A percentile compares a stretch with the other conserved stretches of the same genome.
These are phyloP conservation scores for Dugesia japonica DNA, from an alignment of 2,888 invertebrate genomes.

Conservation along the genomic window DNA sequence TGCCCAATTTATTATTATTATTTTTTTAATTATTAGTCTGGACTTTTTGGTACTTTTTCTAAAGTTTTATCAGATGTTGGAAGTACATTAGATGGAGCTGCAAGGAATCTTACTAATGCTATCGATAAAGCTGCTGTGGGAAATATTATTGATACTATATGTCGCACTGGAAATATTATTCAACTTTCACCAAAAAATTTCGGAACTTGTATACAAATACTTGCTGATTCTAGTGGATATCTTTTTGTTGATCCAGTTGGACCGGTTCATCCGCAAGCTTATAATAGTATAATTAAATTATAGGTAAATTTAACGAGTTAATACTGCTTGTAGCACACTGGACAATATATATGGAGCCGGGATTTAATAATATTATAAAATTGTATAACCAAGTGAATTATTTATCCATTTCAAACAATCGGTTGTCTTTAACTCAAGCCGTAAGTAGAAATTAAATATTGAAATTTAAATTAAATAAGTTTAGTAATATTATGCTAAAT, in stretches of 20 bases:
- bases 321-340: no score
- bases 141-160: neutral
- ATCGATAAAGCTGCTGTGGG: neutral
- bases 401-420: no score
- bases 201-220: neutral
- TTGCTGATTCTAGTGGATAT: neutral
- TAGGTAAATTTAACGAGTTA: no score
- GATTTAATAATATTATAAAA: no score
- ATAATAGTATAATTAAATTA: neutral
- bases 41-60: neutral
- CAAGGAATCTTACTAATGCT: neutral
- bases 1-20: no score
- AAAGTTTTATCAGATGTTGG: neutral
- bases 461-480: no score
- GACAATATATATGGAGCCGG: no score
- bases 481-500: no score
- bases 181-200: constrained; percentile 14
- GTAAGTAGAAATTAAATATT: no score
- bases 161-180: neutral
- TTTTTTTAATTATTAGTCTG: neutral
- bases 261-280: neutral
- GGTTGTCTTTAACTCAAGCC: no score
- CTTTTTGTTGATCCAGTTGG: neutral
- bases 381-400: no score
- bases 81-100: neutral